Conservation (phyloP, 2,797 vertebrate species). For the Hippoglossus hippoglossus region DNA sequence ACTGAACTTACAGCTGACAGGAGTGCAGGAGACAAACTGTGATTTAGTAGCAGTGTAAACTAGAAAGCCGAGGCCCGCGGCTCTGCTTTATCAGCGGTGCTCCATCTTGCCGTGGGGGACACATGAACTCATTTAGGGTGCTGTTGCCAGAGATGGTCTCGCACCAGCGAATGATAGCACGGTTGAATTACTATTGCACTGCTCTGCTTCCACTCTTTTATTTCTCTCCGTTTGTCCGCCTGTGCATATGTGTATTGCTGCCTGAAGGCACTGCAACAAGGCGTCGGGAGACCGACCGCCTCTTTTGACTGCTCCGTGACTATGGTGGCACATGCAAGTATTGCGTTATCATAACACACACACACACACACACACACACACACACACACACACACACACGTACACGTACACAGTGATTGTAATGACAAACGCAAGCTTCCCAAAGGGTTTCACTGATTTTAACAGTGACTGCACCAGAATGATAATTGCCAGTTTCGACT, state of each 20-base stretch:
- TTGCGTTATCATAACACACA: constrained; percentile 11
- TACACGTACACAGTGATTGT: background rate
- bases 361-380: background rate
- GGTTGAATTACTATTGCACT: constrained; percentile 53
- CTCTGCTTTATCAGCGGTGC: constrained; percentile 65
- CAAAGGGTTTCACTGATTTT: constrained; percentile 6
- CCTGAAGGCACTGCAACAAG: constrained; percentile 19
- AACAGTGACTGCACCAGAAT: constrained; percentile 19
- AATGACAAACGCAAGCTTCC: constrained; percentile 36
- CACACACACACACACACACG: too few species aligned
- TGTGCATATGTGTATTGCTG: background rate
- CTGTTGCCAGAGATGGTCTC: constrained; percentile 56
- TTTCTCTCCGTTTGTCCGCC: constrained; percentile 31
- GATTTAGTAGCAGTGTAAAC: constrained; percentile 68
- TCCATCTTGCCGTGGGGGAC: constrained; percentile 67
- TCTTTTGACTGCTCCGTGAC: constrained; percentile 25
- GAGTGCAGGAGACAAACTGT: constrained; percentile 46
- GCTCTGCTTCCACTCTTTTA: constrained; percentile 34
- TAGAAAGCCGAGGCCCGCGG: constrained; percentile 30
- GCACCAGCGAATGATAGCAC: constrained; percentile 36
- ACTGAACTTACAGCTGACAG: constrained; percentile 29
- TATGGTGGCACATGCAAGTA: constrained; percentile 6
- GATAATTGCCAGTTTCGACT: constrained; percentile 25
- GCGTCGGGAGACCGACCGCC: background rate
- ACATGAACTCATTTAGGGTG: constrained; percentile 66